A percentile compares a stretch with the other conserved stretches of the same genome.
Evolutionary conservation across 2,113 vertebrate genomes (phyloP).

Genomic region (Paedocypris sp.): DNA sequence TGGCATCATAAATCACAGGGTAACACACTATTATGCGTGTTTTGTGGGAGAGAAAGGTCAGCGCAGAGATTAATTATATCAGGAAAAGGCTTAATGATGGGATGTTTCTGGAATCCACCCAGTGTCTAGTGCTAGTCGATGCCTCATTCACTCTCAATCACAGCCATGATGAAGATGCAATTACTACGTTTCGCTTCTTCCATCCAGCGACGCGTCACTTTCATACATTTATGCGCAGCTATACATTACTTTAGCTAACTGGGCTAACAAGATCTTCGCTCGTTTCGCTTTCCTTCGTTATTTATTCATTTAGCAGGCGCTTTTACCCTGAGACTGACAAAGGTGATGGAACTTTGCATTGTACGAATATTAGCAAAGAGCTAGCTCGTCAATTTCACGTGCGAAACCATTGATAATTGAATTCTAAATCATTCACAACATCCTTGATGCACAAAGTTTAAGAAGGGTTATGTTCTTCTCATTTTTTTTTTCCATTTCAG

Average conservation of each 20-base stretch:
- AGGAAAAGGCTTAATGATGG: neutral
- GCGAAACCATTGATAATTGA: no score
- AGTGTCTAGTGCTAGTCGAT: neutral
- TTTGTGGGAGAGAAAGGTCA: constrained; percentile 50
- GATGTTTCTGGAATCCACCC: constrained; percentile 22
- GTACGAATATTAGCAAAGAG: neutral
- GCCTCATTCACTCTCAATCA: neutral
- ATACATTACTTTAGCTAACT: no score
- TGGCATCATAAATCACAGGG: constrained; percentile 46
- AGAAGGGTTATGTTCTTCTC: no score
- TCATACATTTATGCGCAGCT: no score
- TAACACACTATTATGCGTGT: constrained; percentile 43
- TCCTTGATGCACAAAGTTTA: no score
- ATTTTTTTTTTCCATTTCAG: no score
- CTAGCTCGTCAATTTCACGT: no score
- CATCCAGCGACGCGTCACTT: neutral
- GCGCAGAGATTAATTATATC: constrained; percentile 46
- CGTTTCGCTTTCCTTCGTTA: neutral
- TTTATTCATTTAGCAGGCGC: constrained; percentile 3
- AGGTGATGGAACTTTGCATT: neutral
- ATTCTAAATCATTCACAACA: no score
- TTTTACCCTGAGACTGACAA: neutral
- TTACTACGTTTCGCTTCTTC: neutral
- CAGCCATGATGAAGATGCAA: neutral
- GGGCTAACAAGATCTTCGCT: no score